Evolutionary conservation across 1,140 invertebrate genomes (phyloP).

Genomic region (Drosophila bifasciata): DNA sequence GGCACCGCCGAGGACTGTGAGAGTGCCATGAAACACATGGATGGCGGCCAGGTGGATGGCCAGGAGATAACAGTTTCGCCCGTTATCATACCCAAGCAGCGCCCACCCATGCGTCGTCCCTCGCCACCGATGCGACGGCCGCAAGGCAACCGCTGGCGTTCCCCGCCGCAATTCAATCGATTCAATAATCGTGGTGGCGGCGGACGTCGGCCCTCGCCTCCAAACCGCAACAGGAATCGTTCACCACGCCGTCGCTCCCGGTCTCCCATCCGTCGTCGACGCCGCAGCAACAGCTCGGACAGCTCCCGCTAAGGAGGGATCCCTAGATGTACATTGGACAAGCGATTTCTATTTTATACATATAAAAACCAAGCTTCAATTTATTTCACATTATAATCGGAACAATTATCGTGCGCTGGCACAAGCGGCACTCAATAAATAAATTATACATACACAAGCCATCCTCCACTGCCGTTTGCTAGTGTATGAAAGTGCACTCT

Average conservation of each 20-base stretch:
- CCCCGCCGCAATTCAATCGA: conserved; percentile 85
- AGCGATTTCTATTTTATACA: conserved; percentile 26
- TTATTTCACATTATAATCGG: conserved; percentile 56
- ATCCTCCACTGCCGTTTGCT: neutral
- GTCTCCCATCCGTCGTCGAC: conserved; percentile 77
- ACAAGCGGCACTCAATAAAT: conserved; percentile 19
- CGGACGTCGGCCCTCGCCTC: conserved; percentile 68
- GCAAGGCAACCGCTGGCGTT: conserved; percentile 87
- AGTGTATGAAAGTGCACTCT: conserved; percentile 91
- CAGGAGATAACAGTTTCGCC: conserved; percentile 97
- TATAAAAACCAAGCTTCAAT: conserved; percentile 19
- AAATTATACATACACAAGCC: conserved; percentile 3
- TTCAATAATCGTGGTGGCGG: conserved; percentile 74
- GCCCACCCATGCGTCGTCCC: conserved; percentile 87
- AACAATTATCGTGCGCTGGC: conserved; percentile 42
- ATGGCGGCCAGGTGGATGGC: conserved; percentile 96
- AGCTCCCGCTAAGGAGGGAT: conserved; percentile 70
- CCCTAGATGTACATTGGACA: conserved; percentile 34
- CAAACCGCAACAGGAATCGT: conserved; percentile 47
- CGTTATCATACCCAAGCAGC: conserved; percentile 91
- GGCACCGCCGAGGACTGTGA: conserved; percentile 97
- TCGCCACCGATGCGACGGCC: conserved; percentile 87
- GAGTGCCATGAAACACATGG: conserved; percentile 99
- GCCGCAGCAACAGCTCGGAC: conserved; percentile 81
- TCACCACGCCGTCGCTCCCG: conserved; percentile 81